A percentile compares a stretch with the other conserved stretches of the same genome.
These are phyloP conservation scores for Machaerirhynchus nigripectus DNA, from an alignment of 2,113 vertebrate genomes.

Conservation along the genomic window DNA sequence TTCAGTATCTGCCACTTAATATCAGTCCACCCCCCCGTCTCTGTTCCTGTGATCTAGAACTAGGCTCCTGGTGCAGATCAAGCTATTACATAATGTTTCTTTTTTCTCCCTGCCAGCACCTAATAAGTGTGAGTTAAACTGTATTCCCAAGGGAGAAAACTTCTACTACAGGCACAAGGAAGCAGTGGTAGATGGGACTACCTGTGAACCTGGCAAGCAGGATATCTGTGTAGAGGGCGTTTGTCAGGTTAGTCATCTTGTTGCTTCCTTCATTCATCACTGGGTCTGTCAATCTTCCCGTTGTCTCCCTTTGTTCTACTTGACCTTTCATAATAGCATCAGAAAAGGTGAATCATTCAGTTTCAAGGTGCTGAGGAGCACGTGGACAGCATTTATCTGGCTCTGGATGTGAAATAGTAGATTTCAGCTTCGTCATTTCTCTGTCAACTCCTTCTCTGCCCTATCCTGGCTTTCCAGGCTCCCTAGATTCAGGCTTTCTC, in stretches of 20 bases:
- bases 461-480: neutral
- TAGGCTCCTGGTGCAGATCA: neutral
- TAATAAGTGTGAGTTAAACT: conserved; percentile 94
- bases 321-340: neutral
- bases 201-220: conserved; percentile 85
- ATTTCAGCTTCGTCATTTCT: neutral
- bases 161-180: conserved; percentile 89
- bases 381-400: neutral
- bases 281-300: neutral
- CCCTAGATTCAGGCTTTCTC: neutral
- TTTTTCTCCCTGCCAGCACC: conserved; percentile 73
- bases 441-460: neutral
- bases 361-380: neutral
- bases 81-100: neutral
- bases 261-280: neutral
- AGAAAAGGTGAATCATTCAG: neutral
- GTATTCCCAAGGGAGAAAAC: conserved; percentile 93
- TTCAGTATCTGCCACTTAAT: neutral
- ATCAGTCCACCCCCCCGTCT: neutral
- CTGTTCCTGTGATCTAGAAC: neutral
- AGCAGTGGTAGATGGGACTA: conserved; percentile 86
- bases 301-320: neutral
- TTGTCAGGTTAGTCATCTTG: conserved; percentile 79
- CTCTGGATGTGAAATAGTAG: neutral
- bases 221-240: conserved; percentile 88